These are phyloP conservation scores for Melinopterus prodromus DNA, from an alignment of 2,888 invertebrate genomes.

Conservation along the genomic window DNA sequence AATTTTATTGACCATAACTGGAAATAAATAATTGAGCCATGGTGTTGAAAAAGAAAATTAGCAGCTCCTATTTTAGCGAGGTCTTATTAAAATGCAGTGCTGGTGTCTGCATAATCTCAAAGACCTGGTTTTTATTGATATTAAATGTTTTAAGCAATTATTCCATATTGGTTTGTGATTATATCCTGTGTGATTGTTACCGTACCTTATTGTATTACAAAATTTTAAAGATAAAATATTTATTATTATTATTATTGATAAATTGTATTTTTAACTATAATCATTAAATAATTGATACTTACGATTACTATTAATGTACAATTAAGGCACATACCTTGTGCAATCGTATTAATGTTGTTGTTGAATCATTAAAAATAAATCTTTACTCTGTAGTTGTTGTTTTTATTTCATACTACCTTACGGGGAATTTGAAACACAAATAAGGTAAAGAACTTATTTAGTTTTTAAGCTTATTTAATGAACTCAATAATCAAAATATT, in stretches of 20 bases:
- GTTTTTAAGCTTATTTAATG: too few species aligned
- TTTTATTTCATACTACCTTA: background rate
- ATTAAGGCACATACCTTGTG: background rate
- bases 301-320: background rate
- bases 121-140: background rate
- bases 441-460: background rate
- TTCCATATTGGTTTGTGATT: background rate
- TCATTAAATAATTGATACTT: background rate
- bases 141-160: background rate
- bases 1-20: too few species aligned
- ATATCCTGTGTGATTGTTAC: background rate
- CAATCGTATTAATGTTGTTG: constrained; percentile 41
- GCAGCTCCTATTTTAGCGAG: background rate
- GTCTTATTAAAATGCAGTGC: background rate
- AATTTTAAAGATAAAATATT: background rate
- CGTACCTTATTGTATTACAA: background rate
- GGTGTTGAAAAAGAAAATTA: background rate
- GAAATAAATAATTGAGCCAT: too few species aligned
- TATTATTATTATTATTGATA: background rate
- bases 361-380: constrained; percentile 37
- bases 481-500: too few species aligned
- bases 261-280: background rate
- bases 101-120: background rate
- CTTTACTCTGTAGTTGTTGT: constrained; percentile 26
- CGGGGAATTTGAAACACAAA: background rate